Base-by-base conservation (phyloP, 2,888 invertebrate species). In the Diplazon laetatorius region DNA sequence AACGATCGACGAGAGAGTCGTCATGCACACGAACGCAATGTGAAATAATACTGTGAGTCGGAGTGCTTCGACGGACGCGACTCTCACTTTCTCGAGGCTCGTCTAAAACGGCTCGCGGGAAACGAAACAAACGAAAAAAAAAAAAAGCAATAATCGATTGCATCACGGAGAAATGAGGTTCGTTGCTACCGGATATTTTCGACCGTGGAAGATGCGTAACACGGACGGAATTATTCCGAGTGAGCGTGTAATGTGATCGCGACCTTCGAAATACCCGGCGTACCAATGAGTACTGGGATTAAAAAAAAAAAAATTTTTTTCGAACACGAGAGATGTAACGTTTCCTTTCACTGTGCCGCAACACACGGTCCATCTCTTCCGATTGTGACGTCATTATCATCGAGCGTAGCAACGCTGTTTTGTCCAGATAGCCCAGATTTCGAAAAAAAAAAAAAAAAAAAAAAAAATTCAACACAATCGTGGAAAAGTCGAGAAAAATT, bases 141-240 rank as follows among this genome's bases (percentile, higher is more conserved):
- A 63, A 37, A 55, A 59, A 78, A 50, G 44, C 63, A 69, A 69
- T 70, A 57, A 74, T 78, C 50, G 57, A 59, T 63, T 57, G 63
- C 69, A 57, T 69, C 74, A 68, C 46, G 35, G 20, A 55, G 9
- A 52, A 35, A 50, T 14, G 37, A 20, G 74, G 74, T 70, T 55
- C 74, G 71, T 80, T 74, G 78, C 80, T 78, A 80, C 78, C 70
- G 80, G 71, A 74, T 46, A 70, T 74, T 63, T 57, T n/a, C n/a
- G 50, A 42, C 74, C 74, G 74, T 62, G 74, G 50, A 73, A 78
- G 78, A 69, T 48, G 66, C 76, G 76, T 76, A 76, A 76, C 30
- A 66, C 76, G 52, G 60, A 46, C 44, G 71, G 46, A 72, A 60
- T 57, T n/a, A 46, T 30, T 35, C 20, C 46, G 66, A 76, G 71